Base-by-base conservation (phyloP, 2,888 invertebrate genomes). In the Ceriagrion tenellum region DNA sequence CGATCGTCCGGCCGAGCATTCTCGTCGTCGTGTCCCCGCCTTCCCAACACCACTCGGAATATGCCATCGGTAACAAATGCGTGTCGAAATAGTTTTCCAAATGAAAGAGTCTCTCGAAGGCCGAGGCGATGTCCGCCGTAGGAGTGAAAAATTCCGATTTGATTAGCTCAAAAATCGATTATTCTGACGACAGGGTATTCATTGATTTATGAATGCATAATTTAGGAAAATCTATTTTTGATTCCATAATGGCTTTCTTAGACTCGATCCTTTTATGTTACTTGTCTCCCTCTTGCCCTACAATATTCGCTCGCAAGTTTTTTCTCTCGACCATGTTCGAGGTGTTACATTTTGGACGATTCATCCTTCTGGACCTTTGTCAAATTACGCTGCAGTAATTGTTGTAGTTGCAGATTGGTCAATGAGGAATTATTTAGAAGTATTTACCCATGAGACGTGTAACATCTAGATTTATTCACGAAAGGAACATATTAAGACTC, bases 1-100 rank as follows among this genome's bases (percentile, higher is more conserved):
- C 81, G 35, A 81, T 81, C 81, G 81, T 81, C 81, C 81, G 35
- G 30, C 81, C 35, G 69, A 81, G 81, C 13, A 81, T 81, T 81
- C 81, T 35, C 13, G 81, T 35, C 81, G 81, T 13, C 10, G 74
- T 81, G 16, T 81, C 81, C 35, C 30, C 30, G n/a, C 16, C 35
- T 26, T 35, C 30, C 81, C 69, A 69, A 69, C 69, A 69, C 8
- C 81, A 13, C 81, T 12, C 8, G 6, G 81, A 81, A 81, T 81
- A 81, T 81, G 35, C 30, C n/a, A 16, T 81, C 81, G 35, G 10
- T 81, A 30, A 81, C 35, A 30, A 35, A 35, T 81, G 81, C 35
- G 81, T 81, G 81, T 30, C 81, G 81, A 81, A 81, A 81, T 35
- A 81, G 69, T 81, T 35, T 81, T 81, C 35, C 30, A 35, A 81